Conservation (phyloP, 2,888 invertebrate genomes). For the Epinotia ramella region DNA sequence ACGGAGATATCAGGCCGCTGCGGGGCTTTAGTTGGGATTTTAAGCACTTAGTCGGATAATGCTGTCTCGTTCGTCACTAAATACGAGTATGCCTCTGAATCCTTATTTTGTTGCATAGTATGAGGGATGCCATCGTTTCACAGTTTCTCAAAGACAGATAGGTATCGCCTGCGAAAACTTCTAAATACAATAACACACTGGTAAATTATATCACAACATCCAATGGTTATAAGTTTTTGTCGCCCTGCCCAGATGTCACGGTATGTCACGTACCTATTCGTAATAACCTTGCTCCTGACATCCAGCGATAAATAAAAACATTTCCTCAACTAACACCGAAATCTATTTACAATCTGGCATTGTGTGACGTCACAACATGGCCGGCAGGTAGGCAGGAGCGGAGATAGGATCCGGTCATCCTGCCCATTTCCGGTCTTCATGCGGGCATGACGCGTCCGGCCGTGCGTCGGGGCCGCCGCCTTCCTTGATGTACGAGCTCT, state of each 20-base stretch:
- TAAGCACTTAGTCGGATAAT: slow-evolving; percentile 30
- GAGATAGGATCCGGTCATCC: slow-evolving; percentile 86
- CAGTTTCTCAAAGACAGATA: no score
- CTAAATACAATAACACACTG: no score
- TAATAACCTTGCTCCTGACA: slow-evolving; percentile 38
- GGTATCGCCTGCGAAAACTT: no score
- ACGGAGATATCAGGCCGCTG: slow-evolving; percentile 49
- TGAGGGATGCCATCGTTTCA: not conserved
- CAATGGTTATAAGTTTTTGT: no score
- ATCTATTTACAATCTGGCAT: slow-evolving; percentile 53
- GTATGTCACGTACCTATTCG: not conserved
- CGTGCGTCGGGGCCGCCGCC: slow-evolving; percentile 79
- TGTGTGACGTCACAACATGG: slow-evolving; percentile 81
- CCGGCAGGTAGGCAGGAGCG: slow-evolving; percentile 79
- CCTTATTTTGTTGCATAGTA: slow-evolving; percentile 13
- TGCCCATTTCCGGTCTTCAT: slow-evolving; percentile 86
- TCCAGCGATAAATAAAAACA: slow-evolving; percentile 39
- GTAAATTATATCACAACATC: no score
- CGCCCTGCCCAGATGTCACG: not conserved
- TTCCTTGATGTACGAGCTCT: slow-evolving; percentile 63
- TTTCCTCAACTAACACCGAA: slow-evolving; percentile 41
- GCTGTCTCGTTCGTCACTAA: slow-evolving; percentile 20
- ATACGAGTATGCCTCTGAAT: not conserved
- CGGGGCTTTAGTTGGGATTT: slow-evolving; percentile 40
- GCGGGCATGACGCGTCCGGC: slow-evolving; percentile 85